Conservation (phyloP, 2,888 invertebrate genomes). For the Abscondita cerata region DNA sequence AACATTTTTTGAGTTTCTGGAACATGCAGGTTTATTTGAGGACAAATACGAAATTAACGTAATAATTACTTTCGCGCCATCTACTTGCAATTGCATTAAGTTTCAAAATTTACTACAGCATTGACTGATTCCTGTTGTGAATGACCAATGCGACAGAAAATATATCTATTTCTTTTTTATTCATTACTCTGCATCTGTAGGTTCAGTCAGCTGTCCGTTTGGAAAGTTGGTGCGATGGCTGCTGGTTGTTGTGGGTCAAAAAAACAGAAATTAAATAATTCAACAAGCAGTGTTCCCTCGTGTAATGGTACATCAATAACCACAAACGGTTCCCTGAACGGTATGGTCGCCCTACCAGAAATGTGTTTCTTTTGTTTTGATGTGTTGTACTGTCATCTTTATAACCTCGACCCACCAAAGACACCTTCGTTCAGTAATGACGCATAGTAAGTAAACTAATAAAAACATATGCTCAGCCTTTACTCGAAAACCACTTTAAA, state of each 20-base stretch:
- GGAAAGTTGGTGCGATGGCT: constrained; percentile 68
- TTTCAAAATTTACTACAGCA: not conserved
- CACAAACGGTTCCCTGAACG: constrained; percentile 59
- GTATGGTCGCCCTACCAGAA: constrained; percentile 82
- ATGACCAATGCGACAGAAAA: constrained; percentile 21
- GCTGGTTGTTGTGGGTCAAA: constrained; percentile 91
- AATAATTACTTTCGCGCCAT: too few species aligned
- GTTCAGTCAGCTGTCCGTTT: constrained; percentile 48
- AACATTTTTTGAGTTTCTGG: too few species aligned
- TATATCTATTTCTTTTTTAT: constrained; percentile 22
- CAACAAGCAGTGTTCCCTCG: constrained; percentile 52
- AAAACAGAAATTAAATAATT: constrained; percentile 87
- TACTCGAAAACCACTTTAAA: not conserved
- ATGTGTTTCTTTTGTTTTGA: constrained; percentile 99
- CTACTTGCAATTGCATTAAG: too few species aligned
- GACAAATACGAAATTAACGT: too few species aligned
- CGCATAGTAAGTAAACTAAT: constrained; percentile 82
- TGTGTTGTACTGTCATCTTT: constrained; percentile 93
- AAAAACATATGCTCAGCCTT: not conserved
- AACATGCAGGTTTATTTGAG: too few species aligned
- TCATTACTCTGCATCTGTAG: constrained; percentile 41
- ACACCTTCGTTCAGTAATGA: constrained; percentile 93
- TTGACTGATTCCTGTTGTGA: constrained; percentile 12
- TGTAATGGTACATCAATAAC: constrained; percentile 51
- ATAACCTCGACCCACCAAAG: constrained; percentile 91